A percentile compares a stretch with the other conserved stretches of the same genome.
phyloP scores from a whole-genome alignment of 2,797 vertebrate species.

The Danio kyathit region DNA sequence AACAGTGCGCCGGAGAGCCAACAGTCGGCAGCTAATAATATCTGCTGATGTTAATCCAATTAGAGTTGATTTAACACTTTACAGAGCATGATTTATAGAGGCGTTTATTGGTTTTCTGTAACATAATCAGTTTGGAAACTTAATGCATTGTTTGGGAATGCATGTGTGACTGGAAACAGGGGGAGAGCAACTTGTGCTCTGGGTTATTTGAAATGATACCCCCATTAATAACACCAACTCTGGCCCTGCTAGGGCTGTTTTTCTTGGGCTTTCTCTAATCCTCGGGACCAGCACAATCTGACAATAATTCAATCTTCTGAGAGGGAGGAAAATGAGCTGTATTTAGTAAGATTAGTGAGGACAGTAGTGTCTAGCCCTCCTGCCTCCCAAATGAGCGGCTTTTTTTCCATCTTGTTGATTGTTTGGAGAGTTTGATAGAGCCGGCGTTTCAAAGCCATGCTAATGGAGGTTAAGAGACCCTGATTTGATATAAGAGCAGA shows the following conservation, averaged over 20 bases:
- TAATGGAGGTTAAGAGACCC: slow-evolving; percentile 86
- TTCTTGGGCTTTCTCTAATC: slow-evolving; percentile 61
- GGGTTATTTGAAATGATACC: slow-evolving; percentile 88
- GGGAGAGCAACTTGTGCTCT: slow-evolving; percentile 82
- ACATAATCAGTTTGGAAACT: slow-evolving; percentile 88
- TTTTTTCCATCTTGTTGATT: slow-evolving; percentile 82
- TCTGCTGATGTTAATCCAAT: slow-evolving; percentile 89
- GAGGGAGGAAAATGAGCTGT: slow-evolving; percentile 86
- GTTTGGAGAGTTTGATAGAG: slow-evolving; percentile 84
- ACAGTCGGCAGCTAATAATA: slow-evolving; percentile 84
- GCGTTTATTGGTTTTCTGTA: slow-evolving; percentile 90
- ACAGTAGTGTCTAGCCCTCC: slow-evolving; percentile 82
- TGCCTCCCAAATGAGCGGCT: slow-evolving; percentile 80
- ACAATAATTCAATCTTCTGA: slow-evolving; percentile 88
- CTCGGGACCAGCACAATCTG: slow-evolving; percentile 68
- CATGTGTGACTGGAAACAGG: slow-evolving; percentile 83
- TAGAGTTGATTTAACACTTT: slow-evolving; percentile 90
- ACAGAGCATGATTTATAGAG: slow-evolving; percentile 88
- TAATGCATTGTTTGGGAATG: slow-evolving; percentile 91
- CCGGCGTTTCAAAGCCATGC: slow-evolving; percentile 82
- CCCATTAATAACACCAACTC: slow-evolving; percentile 83
- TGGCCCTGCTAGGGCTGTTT: slow-evolving; percentile 64
- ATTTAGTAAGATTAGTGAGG: slow-evolving; percentile 86
- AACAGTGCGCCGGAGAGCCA: slow-evolving; percentile 81
- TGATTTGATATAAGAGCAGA: slow-evolving; percentile 88